Conservation (phyloP, 2,797 vertebrate species). For the Pteropus rufus region DNA sequence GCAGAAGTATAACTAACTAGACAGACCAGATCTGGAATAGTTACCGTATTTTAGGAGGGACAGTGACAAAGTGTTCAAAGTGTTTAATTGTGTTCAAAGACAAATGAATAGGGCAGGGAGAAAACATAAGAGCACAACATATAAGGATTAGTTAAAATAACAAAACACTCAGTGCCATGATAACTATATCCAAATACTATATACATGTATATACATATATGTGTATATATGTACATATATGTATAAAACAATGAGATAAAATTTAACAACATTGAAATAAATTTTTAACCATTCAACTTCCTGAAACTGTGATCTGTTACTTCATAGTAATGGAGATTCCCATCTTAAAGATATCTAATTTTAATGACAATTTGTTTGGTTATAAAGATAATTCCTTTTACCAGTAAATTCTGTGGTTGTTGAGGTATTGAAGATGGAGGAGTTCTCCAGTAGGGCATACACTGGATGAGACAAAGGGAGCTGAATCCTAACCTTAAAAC, state of each 20-base stretch:
- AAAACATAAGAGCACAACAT: background rate
- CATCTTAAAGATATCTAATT: background rate
- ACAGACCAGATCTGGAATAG: background rate
- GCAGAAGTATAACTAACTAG: background rate
- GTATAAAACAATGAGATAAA: background rate
- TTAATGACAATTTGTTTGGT: background rate
- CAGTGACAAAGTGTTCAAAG: background rate
- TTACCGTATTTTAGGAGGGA: background rate
- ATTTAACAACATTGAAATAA: background rate
- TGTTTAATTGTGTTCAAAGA: background rate
- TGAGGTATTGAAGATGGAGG: background rate
- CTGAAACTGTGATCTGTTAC: background rate
- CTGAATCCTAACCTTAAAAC: background rate
- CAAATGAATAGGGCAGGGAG: background rate
- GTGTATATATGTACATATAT: no score
- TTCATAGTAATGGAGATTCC: background rate
- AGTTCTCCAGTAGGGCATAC: background rate
- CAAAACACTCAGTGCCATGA: background rate
- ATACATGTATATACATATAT: background rate
- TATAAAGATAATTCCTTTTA: background rate
- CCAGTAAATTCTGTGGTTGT: background rate
- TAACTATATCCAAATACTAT: background rate
- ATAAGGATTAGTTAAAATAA: background rate
- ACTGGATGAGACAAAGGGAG: background rate
- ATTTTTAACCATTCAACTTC: background rate